These are phyloP conservation scores for Romanogobio albipinnatus DNA, from an alignment of 2,113 vertebrate genomes.

Conservation along the genomic window DNA sequence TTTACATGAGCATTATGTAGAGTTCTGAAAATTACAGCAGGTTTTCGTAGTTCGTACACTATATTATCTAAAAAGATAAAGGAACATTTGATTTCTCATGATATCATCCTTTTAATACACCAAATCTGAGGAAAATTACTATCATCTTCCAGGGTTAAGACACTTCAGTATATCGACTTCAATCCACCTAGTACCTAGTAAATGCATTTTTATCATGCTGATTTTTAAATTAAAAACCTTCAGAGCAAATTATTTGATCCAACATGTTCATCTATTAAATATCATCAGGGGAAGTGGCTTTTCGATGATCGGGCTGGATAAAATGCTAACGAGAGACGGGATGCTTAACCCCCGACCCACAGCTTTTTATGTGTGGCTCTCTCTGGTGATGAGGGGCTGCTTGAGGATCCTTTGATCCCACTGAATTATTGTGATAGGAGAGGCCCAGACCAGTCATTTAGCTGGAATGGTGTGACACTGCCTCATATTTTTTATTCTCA, in stretches of 20 bases:
- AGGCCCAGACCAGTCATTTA: conserved; percentile 26
- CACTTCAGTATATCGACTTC: not conserved
- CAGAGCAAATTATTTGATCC: not conserved
- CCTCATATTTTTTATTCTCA: not conserved
- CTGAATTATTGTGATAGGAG: conserved; percentile 30
- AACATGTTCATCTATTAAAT: conserved; percentile 7
- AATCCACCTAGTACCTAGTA: not conserved
- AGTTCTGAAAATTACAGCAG: not conserved
- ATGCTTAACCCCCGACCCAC: conserved; percentile 42
- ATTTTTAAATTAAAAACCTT: conserved; percentile 1
- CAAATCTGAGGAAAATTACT: not conserved
- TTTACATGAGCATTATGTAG: not conserved
- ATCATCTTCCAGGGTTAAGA: not conserved
- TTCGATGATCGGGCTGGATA: conserved; percentile 30
- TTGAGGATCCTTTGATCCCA: conserved; percentile 14
- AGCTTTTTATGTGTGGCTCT: conserved; percentile 19
- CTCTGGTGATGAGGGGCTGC: conserved; percentile 5
- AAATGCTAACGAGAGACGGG: conserved; percentile 38
- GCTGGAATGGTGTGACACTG: not conserved
- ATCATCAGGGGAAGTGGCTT: not conserved
- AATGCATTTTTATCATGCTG: conserved; percentile 4
- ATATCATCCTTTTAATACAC: not conserved
- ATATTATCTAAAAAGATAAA: not conserved
- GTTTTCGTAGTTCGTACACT: not conserved
- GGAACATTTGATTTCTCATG: not conserved